Base-by-base conservation (phyloP, 2,113 vertebrate genomes). In the Siphamia tubifer region DNA sequence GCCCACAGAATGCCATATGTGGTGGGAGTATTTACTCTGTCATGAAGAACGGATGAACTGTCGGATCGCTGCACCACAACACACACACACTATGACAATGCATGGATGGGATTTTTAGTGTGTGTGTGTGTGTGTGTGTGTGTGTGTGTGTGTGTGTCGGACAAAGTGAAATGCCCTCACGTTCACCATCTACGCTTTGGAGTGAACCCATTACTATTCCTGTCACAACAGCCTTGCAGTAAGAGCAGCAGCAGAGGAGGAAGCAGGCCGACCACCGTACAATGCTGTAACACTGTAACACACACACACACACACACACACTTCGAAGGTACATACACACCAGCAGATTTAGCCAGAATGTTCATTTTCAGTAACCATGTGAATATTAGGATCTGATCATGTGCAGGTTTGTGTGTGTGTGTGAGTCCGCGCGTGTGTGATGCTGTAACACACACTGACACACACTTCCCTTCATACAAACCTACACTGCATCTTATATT, bases 181-280 rank as follows among this genome's bases (percentile, higher is more conserved):
- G 44, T 39, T 81, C 52, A 32, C 76, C 63, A 77, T 85, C 68
- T 68, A 44, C 76, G 23, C 53, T 71, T 79, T 28, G 65, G 53
- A 79, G 68, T 57, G 70, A 90, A 70, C 84, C 68, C 73, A 91
- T 91, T 91, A 91, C 84, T 92, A 92, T 92, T 92, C 90, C 62
- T 91, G 90, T 92, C 91, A 91, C 90, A 90, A 85, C 88, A 88
- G 80, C 88, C 86, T 87, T 92, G 89, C 91, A 89, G 91, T 91
- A 91, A 79, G 76, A 83, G 82, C 73, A 85, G 79, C 77, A 82
- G 84, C 76, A 79, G 79, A 68, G 69, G 54, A 83, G 55, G 74
- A 80, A 72, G 71, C 80, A 66, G 75, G 74, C 75, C 57, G 44
- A 70, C 75, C 74, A 76, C 53, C 30, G 60, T 68, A 77, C 43